Evolutionary conservation across 2,797 vertebrate genomes (phyloP), one percentile per base, ranked within the genome.

Genomic region (Hemitrygon akajei): DNA sequence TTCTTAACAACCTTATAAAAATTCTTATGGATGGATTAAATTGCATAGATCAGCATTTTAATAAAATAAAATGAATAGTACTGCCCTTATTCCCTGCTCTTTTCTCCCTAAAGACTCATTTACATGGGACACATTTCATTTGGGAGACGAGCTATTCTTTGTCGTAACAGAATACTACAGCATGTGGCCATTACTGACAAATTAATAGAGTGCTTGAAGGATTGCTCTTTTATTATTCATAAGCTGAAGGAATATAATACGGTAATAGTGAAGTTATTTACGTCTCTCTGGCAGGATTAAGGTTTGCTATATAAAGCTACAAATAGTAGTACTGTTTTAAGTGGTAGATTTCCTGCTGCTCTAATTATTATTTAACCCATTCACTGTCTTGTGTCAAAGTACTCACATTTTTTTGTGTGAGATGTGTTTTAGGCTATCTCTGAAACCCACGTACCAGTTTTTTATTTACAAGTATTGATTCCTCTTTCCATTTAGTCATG

Each of bases 101-200:
- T 56, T 76, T 58, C 66, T 93, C 91, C 91, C 91, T n/a, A 58
- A 93, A 93, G 91, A 93, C 91, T 93, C 66, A n/a, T 93, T 93
- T 93, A 93, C 91, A 58, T 93, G 71, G 91, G 91, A 47, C 71
- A 93, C 71, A 76, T 93, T 93, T 75, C 71, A 93, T 76, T 93
- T n/a, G 40, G 47, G 71, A 93, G 71, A 73, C 91, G 69, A 76
- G 40, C 71, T 76, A 93, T 93, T 76, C 91, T 93, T 93, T 93
- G 91, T 76, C 27, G 91, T 93, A 93, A 93, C 91, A 76, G 91
- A 93, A 93, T 93, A 93, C 91, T 76, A 75, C 69, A 56, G 71
- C 91, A 93, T 93, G 91, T 75, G 91, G 91, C 71, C 91, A 76
- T 93, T 76, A 93, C 91, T 93, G 91, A 93, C 91, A 93, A 93